phyloP scores from a whole-genome alignment of 1,140 invertebrate genomes.

The Drosophila mayri region DNA sequence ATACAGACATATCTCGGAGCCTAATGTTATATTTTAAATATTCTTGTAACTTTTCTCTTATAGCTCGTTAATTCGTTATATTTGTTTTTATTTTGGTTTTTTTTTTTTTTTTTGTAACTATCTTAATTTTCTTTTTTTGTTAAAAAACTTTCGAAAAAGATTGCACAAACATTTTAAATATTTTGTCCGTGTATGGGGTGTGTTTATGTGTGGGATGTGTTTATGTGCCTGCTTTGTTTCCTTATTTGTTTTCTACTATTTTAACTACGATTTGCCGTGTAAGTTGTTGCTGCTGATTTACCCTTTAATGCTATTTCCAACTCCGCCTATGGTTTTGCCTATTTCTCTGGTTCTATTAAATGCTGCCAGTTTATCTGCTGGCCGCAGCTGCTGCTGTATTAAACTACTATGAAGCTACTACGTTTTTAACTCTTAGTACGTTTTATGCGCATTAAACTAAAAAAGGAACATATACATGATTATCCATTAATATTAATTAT shows the following conservation, averaged over 20 bases:
- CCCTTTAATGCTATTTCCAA: conserved; percentile 45
- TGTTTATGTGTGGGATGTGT: conserved; percentile 4
- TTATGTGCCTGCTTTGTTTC: conserved; percentile 30
- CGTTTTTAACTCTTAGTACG: conserved; percentile 68
- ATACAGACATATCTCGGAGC: conserved; percentile 41
- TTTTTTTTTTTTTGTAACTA: conserved; percentile 40
- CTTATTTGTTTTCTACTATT: conserved; percentile 49
- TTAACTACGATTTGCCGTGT: conserved; percentile 62
- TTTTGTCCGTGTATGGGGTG: conserved; percentile 32
- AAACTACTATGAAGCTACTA: conserved; percentile 77
- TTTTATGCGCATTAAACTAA: conserved; percentile 80
- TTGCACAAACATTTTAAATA: conserved; percentile 79
- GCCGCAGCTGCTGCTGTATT: conserved; percentile 29
- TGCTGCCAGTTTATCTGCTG: conserved; percentile 39
- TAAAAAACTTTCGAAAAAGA: conserved; percentile 55
- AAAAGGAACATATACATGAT: conserved; percentile 84
- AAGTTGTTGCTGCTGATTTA: conserved; percentile 25
- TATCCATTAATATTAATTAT: conserved; percentile 76
- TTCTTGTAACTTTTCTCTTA: conserved; percentile 60
- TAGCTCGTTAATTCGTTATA: conserved; percentile 38
- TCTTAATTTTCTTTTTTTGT: not conserved
- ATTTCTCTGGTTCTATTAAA: conserved; percentile 58
- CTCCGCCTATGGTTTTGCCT: conserved; percentile 55
- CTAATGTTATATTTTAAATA: conserved; percentile 57
- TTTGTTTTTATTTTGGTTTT: conserved; percentile 9